Evolutionary conservation across 2,113 vertebrate genomes (phyloP).

Genomic region (Alectura lathami): DNA sequence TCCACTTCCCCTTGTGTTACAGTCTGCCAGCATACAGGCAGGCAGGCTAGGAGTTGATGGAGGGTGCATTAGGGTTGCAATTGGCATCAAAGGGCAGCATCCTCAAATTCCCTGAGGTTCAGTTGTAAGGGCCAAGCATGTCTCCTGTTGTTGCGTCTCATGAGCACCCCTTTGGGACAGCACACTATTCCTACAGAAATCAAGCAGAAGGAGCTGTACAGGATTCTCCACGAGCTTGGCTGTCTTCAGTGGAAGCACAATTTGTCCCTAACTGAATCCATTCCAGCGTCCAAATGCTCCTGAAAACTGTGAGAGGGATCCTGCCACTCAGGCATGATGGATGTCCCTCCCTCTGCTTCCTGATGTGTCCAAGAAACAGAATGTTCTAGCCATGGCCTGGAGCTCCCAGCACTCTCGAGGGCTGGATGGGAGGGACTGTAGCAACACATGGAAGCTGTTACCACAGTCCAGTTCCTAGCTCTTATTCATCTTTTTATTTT

Average conservation of each 20-base stretch:
- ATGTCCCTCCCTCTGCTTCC: constrained; percentile 47
- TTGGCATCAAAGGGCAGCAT: neutral
- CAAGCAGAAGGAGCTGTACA: neutral
- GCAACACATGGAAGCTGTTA: constrained; percentile 70
- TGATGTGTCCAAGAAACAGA: constrained; percentile 62
- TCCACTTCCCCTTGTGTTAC: neutral
- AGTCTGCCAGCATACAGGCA: neutral
- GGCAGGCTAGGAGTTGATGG: neutral
- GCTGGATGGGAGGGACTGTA: constrained; percentile 41
- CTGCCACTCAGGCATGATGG: constrained; percentile 45
- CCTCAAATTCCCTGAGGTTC: neutral
- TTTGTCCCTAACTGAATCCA: neutral
- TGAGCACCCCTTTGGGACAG: neutral
- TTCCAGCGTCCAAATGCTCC: neutral
- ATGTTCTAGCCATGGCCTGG: constrained; percentile 53
- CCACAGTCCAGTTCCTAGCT: neutral
- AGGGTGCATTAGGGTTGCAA: neutral
- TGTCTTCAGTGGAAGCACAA: neutral
- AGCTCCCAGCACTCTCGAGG: neutral
- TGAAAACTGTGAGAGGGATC: constrained; percentile 39
- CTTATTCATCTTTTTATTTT: constrained; percentile 36
- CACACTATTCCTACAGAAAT: neutral
- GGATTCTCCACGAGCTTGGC: neutral
- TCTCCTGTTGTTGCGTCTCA: neutral
- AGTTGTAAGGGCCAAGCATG: neutral